Evolutionary conservation across 2,113 vertebrate species (phyloP), one percentile per base, ranked within the genome.

Genomic region (Burhinus bistriatus): DNA sequence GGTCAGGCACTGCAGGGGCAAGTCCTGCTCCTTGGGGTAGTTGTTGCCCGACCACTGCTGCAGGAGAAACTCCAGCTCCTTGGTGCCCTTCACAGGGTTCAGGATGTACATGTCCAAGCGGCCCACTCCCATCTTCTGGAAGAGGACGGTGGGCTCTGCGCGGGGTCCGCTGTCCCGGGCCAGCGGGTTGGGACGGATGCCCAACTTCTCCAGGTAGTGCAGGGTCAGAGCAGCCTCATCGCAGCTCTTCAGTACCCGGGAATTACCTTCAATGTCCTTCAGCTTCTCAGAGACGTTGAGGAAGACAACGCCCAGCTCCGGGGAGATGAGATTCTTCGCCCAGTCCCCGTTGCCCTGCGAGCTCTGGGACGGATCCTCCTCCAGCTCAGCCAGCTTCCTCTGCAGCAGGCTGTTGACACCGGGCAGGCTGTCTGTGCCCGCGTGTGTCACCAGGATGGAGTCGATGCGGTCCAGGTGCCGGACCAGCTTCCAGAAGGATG

Each of bases 81-180:
- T 97, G 69, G 95, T 98, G 40, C 98, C 98, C 3, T 96, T 97
- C 13, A 98, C 98, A 0, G 99, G 99, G 93, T 99, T 99, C 32
- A 99, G 97, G 12, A 99, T 96, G 6, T 99, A 99, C 98, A 99
- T 97, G 95, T 99, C 99, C 89, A 99, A 71, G 5, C 99, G 97
- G 10, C 99, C 99, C 2, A 99, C 99, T 0, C 99, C 99, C 99
- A 99, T 99, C 97, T 99, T 99, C 79, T 99, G 99, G 79, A 99
- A 99, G 62, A 99, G 97, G 90, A 99, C 98, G 0, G 98, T 95
- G 17, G 99, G 99, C 83, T 99, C 98, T 0, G 98, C 94, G 7
- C 59, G 82, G 6, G 98, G 92, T 42, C 97, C 97, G 0, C 49
- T 71, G 4, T 97, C 90, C 2, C 99, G 97, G 38, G 93, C 97